Evolutionary conservation across 2,888 invertebrate genomes (phyloP), one percentile per base, ranked within the genome.

Genomic region (Caenorhabditis wallacei): DNA sequence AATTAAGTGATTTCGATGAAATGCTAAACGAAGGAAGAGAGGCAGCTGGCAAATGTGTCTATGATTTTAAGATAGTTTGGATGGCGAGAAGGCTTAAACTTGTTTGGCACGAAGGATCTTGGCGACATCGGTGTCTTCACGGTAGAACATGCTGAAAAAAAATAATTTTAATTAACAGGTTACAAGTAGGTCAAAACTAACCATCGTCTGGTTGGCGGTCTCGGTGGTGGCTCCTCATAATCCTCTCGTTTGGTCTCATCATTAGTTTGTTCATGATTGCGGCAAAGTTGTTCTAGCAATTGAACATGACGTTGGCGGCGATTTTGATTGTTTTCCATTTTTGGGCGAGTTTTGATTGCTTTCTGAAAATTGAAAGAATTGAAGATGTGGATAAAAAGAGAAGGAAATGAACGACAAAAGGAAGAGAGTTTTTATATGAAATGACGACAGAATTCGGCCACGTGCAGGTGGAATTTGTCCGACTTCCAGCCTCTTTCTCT

Each of bases 81-180:
- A 30, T 30, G 30, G 10, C n/a, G 0, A 18, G 61, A 51, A 53
- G 11, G 16, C 3, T 76, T n/a, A 76, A n/a, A 57, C 11, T 13
- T 78, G 78, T 20, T 69, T 78, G 46, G 59, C 30, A 30, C 78
- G 78, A 3, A 78, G 69, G 10, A 69, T 53, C 46, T 66, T 66
- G 43, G 16, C 43, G 11, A 63, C 61, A 10, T 53, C 64, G 13
- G 54, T 63, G 13, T 78, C 78, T 22, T 78, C 78, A 7, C 78
- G 78, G 54, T 78, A 78, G 78, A 78, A 78, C 78, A 78, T 78
- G 69, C 78, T 78, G 63, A 54, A 78, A 78, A 18, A 63, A n/a
- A 43, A 43, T 11, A 43, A 43, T 13, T 48, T 18, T 48, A 48
- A 48, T 48, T 1, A 48, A 13, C 2, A 43, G 4, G 5, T 13